Base-by-base conservation (phyloP, 1,140 invertebrate genomes). In the Araneus ventricosus region DNA sequence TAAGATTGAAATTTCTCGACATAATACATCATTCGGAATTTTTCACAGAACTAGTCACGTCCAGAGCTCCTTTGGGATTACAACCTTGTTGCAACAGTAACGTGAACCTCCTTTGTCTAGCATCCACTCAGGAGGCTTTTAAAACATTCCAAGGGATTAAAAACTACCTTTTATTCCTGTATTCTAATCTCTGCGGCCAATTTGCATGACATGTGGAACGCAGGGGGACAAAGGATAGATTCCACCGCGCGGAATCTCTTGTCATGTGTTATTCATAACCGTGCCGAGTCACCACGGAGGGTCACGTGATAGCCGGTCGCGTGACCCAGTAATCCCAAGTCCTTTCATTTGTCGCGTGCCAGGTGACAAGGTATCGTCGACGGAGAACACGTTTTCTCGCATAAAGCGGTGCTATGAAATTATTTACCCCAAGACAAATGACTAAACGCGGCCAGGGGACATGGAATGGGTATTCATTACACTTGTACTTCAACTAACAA, bases 241-340 rank as follows among this genome's bases (percentile, higher is more conserved):
- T 75, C 70, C 70, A 75, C 34, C 4, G 30, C 17, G 24, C 59
- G 24, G 59, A 63, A 63, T 63, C 59, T 63, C 59, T 20, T 75
- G 70, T 37, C 70, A 75, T 75, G 10, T 30, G 20, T 75, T 75
- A 75, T 75, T 75, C 70, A 75, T 75, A 75, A 75, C 70, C 70
- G 30, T 75, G 70, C 14, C 70, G 27, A 30, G 70, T 75, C 70
- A 37, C 70, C 70, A 37, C 34, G 30, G 30, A 37, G 30, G 30
- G 70, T 34, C 34, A 75, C 70, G 70, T 75, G 70, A 75, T 34
- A 75, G 24, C 17, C 17, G 30, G 70, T 75, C 70, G 30, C 70
- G 70, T 75, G 70, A 75, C 70, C 30, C 8, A n/a, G 59, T 63
- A 63, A 63, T 63, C 24, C 59, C 59, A 4, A 20, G 70, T 75